Conservation (phyloP, 2,113 vertebrate genomes). For the Tautogolabrus adspersus region DNA sequence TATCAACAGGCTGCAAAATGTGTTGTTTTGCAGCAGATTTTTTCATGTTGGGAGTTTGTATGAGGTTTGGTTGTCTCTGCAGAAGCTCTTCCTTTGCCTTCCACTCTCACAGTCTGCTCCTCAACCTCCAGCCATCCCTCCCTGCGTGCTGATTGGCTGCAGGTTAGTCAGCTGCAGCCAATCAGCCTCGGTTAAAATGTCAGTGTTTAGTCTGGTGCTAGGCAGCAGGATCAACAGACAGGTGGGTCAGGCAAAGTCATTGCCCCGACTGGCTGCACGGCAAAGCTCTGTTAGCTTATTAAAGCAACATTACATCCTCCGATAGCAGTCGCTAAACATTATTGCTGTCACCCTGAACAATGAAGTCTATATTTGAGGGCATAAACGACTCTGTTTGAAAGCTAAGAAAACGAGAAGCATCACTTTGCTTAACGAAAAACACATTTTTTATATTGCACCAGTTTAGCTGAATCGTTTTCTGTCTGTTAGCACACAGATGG, state of each 20-base stretch:
- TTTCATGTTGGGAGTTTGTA: conserved; percentile 5
- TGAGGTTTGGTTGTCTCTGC: conserved; percentile 71
- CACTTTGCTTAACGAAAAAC: not conserved
- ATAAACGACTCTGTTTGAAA: not conserved
- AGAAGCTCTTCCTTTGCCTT: conserved; percentile 51
- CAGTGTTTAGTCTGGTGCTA: conserved; percentile 95
- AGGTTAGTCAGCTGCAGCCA: conserved; percentile 91
- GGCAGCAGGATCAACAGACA: conserved; percentile 94
- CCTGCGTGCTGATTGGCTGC: conserved; percentile 78
- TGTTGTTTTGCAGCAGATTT: not conserved
- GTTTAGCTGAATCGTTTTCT: not conserved
- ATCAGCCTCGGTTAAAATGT: conserved; percentile 89
- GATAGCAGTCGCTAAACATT: not conserved
- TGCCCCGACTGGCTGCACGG: conserved; percentile 89
- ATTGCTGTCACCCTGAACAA: conserved; percentile 4
- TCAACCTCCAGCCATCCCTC: conserved; percentile 83
- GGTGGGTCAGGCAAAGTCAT: conserved; percentile 96
- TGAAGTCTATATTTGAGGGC: conserved; percentile 24
- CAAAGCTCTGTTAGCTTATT: conserved; percentile 89
- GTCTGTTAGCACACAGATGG: not conserved
- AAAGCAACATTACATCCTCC: conserved; percentile 78
- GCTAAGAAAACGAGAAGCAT: not conserved
- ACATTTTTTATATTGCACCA: not conserved
- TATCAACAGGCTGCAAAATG: not conserved
- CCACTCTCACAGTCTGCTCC: conserved; percentile 67